These are phyloP conservation scores for Macrosoma leucophasiata DNA, from an alignment of 2,888 invertebrate genomes.

Conservation along the genomic window DNA sequence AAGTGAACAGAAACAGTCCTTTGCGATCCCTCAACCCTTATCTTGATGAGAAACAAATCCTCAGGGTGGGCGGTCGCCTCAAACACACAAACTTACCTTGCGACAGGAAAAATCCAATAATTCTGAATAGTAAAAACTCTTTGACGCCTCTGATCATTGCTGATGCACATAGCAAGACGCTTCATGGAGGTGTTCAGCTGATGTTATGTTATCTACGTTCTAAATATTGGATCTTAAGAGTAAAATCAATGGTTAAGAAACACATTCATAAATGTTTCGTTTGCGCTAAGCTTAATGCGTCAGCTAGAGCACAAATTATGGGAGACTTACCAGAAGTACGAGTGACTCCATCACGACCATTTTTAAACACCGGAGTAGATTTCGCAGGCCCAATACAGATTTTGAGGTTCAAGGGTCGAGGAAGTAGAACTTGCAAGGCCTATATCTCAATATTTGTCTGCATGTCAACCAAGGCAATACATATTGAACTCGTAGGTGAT, in stretches of 20 bases:
- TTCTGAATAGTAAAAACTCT: slow-evolving; percentile 20
- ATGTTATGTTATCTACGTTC: slow-evolving; percentile 25
- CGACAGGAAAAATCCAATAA: slow-evolving; percentile 21
- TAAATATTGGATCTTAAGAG: slow-evolving; percentile 28
- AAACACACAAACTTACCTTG: slow-evolving; percentile 13
- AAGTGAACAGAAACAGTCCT: slow-evolving; percentile 16
- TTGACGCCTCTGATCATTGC: slow-evolving; percentile 22
- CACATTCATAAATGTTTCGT: slow-evolving; percentile 22
- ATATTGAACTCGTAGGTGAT: slow-evolving; percentile 25
- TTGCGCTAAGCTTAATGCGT: slow-evolving; percentile 23
- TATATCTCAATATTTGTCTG: slow-evolving; percentile 30
- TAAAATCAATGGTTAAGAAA: slow-evolving; percentile 19
- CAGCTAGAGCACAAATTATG: slow-evolving; percentile 23
- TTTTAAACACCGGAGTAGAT: slow-evolving; percentile 25
- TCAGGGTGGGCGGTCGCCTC: slow-evolving; percentile 28
- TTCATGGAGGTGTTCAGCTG: slow-evolving; percentile 28
- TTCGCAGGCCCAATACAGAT: slow-evolving; percentile 27
- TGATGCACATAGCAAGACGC: slow-evolving; percentile 23
- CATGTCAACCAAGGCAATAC: slow-evolving; percentile 25
- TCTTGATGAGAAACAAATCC: slow-evolving; percentile 17
- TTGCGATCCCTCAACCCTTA: slow-evolving; percentile 24
- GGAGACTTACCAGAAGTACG: slow-evolving; percentile 25
- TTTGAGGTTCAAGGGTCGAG: slow-evolving; percentile 24
- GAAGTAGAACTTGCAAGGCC: slow-evolving; percentile 22
- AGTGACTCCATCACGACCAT: slow-evolving; percentile 25